Base-by-base conservation (phyloP, 2,113 vertebrate genomes). In the Malurus alboscapulatus region DNA sequence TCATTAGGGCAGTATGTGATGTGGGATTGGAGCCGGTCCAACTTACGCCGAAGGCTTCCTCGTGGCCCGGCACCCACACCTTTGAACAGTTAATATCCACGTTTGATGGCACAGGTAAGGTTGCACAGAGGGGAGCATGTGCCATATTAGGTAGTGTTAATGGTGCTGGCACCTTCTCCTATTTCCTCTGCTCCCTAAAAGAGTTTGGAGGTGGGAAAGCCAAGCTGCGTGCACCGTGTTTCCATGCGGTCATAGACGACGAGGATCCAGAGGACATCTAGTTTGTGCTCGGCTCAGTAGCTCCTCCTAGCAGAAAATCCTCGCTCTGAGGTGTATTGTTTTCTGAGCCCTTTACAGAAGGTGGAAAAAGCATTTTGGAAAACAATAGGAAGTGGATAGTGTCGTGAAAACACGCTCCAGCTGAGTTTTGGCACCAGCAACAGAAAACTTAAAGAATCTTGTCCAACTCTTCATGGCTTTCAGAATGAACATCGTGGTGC, bases 331-430 rank as follows among this genome's bases (percentile, higher is more conserved):
- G 92, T 96, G 90, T 86, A 67, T 80, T 94, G 85, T 93, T 80
- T 88, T 67, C 86, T 14, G 36, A 71, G 61, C 96, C 97, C 98
- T 97, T 98, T 98, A 97, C 98, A 96, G 95, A 86, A 95, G 96
- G 94, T 94, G 96, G 87, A 74, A 91, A 94, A 94, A 86, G 53
- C 36, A 0, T 91, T 96, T 86, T 91, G 75, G 72, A 77, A 93
- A 96, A 96, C 93, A 96, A 96, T 96, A 84, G 93, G 94, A 96
- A 92, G 79, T 68, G 75, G 79, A 88, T 89, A 88, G 87, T 88
- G 87, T 90, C 20, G 13, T 77, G 94, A 94, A 96, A 96, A 96
- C 90, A 91, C 27, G 14, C 72, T 95, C 93, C 94, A 88, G 82
- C 92, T 84, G 94, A 91, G 79, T 63, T 92, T 68, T 94, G 92